Evolutionary conservation across 1,140 invertebrate species (phyloP), one percentile per base, ranked within the genome.

Genomic region (Sinonovacula constricta): DNA sequence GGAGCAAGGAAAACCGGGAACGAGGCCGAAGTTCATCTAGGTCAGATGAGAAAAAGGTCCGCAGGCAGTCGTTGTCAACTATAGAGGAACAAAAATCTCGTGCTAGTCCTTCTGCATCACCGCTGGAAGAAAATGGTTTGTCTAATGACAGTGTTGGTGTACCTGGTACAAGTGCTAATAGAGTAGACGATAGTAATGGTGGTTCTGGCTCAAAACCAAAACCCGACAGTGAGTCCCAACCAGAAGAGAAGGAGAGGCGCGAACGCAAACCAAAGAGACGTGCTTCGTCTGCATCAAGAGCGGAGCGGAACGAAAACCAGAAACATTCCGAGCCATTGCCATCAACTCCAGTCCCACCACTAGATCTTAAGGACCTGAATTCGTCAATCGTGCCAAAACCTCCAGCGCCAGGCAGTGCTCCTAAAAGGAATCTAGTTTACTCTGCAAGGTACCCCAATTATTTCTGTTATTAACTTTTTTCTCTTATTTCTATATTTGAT

Each of bases 401-500:
- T 14, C 85, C 85, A 14, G 62, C 26, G 26, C 81, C 82, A 34
- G 85, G 85, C 15, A 71, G 72, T 22, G 84, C 84, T 12, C 85
- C 85, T 10, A 85, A 79, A 53, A 76, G 65, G 51, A 83, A 79
- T 60, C 75, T 80, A n/a, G 79, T 83, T n/a, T 81, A 81, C 59
- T 82, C 81, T 70, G 85, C 85, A 65, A 86, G 85, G 85, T 86
- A 79, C 81, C 71, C 54, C n/a, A n/a, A n/a, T n/a, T n/a, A n/a
- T n/a, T 24, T 45, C 60, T 36, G 2, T 70, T 67, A 62, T 72
- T 62, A 70, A 18, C 51, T 54, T 18, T 69, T 69, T 3, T 56
- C 7, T 31, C 30, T 26, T 34, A 51, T 51, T 69, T 18, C 22
- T 56, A 5, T 56, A n/a, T n/a, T n/a, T n/a, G n/a, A n/a, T n/a